Evolutionary conservation across 2,797 vertebrate genomes (phyloP).

Genomic region (Sebastes oblongus): DNA sequence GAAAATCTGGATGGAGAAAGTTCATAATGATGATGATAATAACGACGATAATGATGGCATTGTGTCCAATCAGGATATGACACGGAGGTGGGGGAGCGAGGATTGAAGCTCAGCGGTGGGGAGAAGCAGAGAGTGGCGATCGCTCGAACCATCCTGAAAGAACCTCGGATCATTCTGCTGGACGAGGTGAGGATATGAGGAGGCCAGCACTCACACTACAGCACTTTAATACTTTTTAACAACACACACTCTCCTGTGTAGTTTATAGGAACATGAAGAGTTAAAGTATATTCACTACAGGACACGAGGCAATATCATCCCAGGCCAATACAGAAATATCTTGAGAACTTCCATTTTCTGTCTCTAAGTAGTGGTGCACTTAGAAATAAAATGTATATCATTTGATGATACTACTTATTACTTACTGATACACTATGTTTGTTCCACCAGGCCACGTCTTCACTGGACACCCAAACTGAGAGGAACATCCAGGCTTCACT

Average conservation of each 20-base stretch:
- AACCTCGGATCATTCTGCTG: conserved; percentile 77
- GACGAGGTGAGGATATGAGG: conserved; percentile 59
- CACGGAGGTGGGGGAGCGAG: conserved; percentile 90
- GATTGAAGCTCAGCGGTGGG: conserved; percentile 91
- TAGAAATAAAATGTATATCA: neutral
- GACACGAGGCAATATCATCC: neutral
- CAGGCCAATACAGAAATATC: neutral
- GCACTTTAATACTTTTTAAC: neutral
- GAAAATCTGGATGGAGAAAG: too few relatives aligned
- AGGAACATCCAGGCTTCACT: conserved; percentile 91
- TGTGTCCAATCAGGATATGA: conserved; percentile 82
- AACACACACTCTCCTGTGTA: too few relatives aligned
- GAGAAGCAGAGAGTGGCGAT: conserved; percentile 94
- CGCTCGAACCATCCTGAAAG: conserved; percentile 90
- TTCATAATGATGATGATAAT: neutral
- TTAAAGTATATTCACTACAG: neutral
- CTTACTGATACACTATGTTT: neutral
- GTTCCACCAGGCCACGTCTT: conserved; percentile 86
- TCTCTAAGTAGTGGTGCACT: neutral
- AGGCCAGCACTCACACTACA: neutral
- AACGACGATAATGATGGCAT: neutral
- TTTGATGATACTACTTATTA: neutral
- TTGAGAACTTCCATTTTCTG: neutral
- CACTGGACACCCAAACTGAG: conserved; percentile 90
- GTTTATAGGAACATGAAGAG: neutral